These are phyloP conservation scores for Eleutherodactylus coqui DNA, from an alignment of 2,797 vertebrate genomes.

Conservation along the genomic window DNA sequence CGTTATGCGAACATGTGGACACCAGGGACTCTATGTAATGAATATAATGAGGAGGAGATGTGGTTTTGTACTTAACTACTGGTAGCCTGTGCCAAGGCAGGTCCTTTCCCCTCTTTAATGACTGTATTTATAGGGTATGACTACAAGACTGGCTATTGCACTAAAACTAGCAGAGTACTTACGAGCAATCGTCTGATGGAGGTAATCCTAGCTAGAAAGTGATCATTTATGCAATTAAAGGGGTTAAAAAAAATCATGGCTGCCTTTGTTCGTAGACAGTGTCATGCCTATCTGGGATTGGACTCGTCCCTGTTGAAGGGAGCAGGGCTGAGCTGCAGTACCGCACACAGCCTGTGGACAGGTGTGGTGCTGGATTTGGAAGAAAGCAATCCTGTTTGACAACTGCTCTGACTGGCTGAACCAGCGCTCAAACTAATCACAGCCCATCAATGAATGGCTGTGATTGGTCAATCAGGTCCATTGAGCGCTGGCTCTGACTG, in stretches of 20 bases:
- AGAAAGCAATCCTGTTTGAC: too few species aligned
- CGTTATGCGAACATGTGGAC: neutral
- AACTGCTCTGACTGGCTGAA: too few species aligned
- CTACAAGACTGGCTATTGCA: too few species aligned
- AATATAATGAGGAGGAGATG: slow-evolving; percentile 20
- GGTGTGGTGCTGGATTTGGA: too few species aligned
- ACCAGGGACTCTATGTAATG: slow-evolving; percentile 6
- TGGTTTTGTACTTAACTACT: slow-evolving; percentile 23
- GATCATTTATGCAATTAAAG: neutral
- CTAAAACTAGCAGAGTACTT: neutral
- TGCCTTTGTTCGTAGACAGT: neutral
- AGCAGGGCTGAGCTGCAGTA: too few species aligned
- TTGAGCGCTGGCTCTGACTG: too few species aligned
- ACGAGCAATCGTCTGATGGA: neutral
- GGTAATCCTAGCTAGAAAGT: neutral
- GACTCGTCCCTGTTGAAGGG: too few species aligned
- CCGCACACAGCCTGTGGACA: too few species aligned
- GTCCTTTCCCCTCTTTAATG: neutral
- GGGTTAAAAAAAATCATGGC: neutral
- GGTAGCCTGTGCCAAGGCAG: slow-evolving; percentile 21
- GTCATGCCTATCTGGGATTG: neutral
- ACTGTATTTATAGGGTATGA: neutral
- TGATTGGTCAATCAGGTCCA: too few species aligned
- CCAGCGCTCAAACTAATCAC: too few species aligned
- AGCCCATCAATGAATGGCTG: too few species aligned